Percentiles rank a stretch among this genome's conserved stretches.
Conservation (phyloP, 2,888 invertebrate genomes). For the Atherix ibis region DNA sequence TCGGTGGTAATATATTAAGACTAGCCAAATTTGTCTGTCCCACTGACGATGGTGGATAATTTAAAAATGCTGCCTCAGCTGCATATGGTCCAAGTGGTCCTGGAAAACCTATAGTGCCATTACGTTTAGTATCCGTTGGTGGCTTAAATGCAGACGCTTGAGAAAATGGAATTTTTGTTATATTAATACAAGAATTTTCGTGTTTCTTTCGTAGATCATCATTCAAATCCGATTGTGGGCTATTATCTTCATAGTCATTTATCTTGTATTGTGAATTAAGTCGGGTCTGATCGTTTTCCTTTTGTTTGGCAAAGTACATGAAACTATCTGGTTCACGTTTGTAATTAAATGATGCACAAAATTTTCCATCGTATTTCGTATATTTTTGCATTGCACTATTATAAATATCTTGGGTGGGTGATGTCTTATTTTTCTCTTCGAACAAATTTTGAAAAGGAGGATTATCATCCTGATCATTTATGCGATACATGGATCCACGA, state of each 20-base stretch:
- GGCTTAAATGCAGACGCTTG: slow-evolving; percentile 69
- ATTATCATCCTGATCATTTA: slow-evolving; percentile 57
- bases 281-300: slow-evolving; percentile 30
- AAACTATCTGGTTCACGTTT: slow-evolving; percentile 41
- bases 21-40: too few species aligned
- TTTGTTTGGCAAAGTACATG: slow-evolving; percentile 34
- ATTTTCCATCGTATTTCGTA: slow-evolving; percentile 22
- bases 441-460: slow-evolving; percentile 73
- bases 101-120: slow-evolving; percentile 32
- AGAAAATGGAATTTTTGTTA: slow-evolving; percentile 44
- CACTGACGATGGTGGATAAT: slow-evolving; percentile 37
- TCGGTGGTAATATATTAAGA: background rate
- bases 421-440: slow-evolving; percentile 64
- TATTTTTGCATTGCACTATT: slow-evolving; percentile 14
- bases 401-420: slow-evolving; percentile 17
- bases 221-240: slow-evolving; percentile 10
- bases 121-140: slow-evolving; percentile 48
- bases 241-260: slow-evolving; percentile 6
- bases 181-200: slow-evolving; percentile 14
- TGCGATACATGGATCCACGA: slow-evolving; percentile 43
- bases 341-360: slow-evolving; percentile 21
- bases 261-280: slow-evolving; percentile 22
- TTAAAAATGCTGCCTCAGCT: slow-evolving; percentile 60
- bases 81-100: slow-evolving; percentile 40
- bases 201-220: slow-evolving; percentile 13